A percentile compares a stretch with the other conserved stretches of the same genome.
These are phyloP conservation scores for Cygnus atratus DNA, from an alignment of 2,113 vertebrate genomes.

Conservation along the genomic window DNA sequence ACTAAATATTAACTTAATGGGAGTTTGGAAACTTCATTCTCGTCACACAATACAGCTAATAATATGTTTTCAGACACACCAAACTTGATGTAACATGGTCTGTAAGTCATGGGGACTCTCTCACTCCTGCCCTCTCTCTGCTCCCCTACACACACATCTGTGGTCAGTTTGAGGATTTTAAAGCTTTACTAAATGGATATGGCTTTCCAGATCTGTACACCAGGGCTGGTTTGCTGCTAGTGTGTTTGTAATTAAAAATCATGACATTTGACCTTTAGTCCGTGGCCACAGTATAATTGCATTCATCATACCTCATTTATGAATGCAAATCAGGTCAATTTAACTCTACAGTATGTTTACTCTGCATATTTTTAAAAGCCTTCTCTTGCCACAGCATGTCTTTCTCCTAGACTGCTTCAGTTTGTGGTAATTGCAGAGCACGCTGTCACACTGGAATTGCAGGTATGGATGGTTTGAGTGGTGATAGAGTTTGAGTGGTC, in stretches of 20 bases:
- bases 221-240: neutral
- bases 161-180: neutral
- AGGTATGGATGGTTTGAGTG: constrained; percentile 32
- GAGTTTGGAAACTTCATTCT: neutral
- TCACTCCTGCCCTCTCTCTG: neutral
- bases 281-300: neutral
- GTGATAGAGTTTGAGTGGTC: neutral
- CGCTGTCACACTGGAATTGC: neutral
- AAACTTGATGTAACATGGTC: neutral
- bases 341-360: constrained; percentile 10
- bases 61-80: neutral
- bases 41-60: neutral
- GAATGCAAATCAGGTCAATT: constrained; percentile 35
- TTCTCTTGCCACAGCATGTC: constrained; percentile 26
- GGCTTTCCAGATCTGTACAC: neutral
- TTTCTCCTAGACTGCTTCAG: neutral
- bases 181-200: neutral
- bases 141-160: neutral
- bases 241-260: constrained; percentile 31
- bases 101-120: neutral
- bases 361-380: constrained; percentile 29
- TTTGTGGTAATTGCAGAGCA: constrained; percentile 24
- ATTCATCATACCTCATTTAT: constrained; percentile 8
- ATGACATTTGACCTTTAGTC: neutral
- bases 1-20: neutral